phyloP scores from a whole-genome alignment of 2,113 vertebrate genomes.

The Dasyornis broadbenti region DNA sequence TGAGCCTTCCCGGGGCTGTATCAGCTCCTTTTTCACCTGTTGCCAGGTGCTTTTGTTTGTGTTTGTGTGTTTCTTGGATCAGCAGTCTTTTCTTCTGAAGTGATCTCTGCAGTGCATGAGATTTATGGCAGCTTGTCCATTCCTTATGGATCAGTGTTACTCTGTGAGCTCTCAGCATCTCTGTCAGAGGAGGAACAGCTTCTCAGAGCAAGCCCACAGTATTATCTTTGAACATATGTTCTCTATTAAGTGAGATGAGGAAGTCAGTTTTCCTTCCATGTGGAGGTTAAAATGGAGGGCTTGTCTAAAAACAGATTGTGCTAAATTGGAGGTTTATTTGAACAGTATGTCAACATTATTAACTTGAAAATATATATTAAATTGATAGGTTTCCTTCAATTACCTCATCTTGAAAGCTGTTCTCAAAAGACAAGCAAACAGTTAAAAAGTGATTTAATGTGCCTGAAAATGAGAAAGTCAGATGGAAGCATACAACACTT shows the following conservation, averaged over 20 bases:
- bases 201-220: constrained; percentile 46
- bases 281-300: constrained; percentile 70
- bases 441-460: constrained; percentile 62
- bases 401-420: constrained; percentile 64
- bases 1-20: background rate
- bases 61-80: background rate
- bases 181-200: constrained; percentile 52
- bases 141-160: background rate
- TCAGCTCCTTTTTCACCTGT: background rate
- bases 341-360: constrained; percentile 71
- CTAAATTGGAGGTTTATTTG: constrained; percentile 72
- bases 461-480: constrained; percentile 50
- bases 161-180: constrained; percentile 24
- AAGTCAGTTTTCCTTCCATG: constrained; percentile 63
- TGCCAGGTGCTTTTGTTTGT: background rate
- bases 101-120: constrained; percentile 1
- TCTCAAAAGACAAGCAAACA: constrained; percentile 59
- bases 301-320: constrained; percentile 74
- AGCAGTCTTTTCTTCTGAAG: background rate
- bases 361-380: constrained; percentile 60
- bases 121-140: constrained; percentile 17
- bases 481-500: constrained; percentile 27
- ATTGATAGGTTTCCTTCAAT: constrained; percentile 72
- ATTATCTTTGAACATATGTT: constrained; percentile 73
- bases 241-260: constrained; percentile 70